Base-by-base conservation (phyloP, 2,113 vertebrate species). In the Platichthys stellatus region DNA sequence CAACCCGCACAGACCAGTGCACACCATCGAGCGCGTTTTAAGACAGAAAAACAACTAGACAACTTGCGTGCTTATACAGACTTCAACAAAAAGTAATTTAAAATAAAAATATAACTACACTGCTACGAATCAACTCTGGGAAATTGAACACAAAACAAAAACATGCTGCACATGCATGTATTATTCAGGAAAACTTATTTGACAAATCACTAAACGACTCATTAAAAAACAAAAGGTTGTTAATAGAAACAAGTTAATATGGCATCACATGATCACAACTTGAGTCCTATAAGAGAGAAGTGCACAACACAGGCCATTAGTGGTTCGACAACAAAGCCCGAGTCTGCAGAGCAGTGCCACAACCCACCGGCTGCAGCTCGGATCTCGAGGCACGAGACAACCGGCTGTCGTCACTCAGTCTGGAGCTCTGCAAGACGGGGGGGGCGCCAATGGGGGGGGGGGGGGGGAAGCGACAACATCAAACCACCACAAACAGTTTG, bases 321-420 rank as follows among this genome's bases (percentile, higher is more conserved):
- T 15, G 23, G 9, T 18, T 0, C 24, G 40, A 61, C 18, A 7
- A 26, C 17, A 40, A 5, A 54, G 28, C 31, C 38, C 11, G 11
- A 13, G 63, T 38, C n/a, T 6, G 47, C 17, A 35, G 28, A 59
- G 66, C 76, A 68, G 62, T 0, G 24, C 20, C 78, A 93, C 24
- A 24, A 24, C 92, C 78, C 86, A 92, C 90, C 89, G 88, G 83
- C 83, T 90, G 91, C 60, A 90, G 89, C 67, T 91, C 92, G 53
- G 80, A 68, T 86, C 89, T 90, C 83, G 92, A 92, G 47, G 76
- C 75, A 3, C 84, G 91, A 49, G 83, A 89, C 18, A n/a, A 56
- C 35, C 87, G 83, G 75, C 77, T 90, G 74, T 94, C 90, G 18
- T 94, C 93, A 38, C 86, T 91, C 57, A 93, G 80, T 74, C 85